A percentile compares a stretch with the other conserved stretches of the same genome.
phyloP scores from a whole-genome alignment of 2,113 vertebrate genomes.

The Dendrocopos noguchii region DNA sequence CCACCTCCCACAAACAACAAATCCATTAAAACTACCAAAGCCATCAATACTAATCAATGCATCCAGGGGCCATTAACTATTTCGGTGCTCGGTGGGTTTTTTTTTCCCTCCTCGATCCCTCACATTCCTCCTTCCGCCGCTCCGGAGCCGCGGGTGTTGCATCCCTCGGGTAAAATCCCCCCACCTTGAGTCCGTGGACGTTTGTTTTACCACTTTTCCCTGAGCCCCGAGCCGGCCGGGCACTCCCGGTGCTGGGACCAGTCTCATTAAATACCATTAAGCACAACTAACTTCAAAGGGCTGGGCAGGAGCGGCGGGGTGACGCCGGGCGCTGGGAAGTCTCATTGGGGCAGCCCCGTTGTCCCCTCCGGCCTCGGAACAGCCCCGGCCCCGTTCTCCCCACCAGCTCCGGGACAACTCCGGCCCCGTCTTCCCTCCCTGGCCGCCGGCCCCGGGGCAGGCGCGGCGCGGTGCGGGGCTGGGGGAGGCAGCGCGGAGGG shows the following conservation, averaged over 20 bases:
- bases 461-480: neutral
- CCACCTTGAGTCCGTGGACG: accelerated
- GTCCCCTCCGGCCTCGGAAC: neutral
- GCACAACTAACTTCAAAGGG: conserved; percentile 26
- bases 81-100: neutral
- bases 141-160: neutral
- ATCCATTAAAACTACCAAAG: conserved; percentile 85
- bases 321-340: neutral
- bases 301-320: neutral
- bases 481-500: neutral
- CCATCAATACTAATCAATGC: conserved; percentile 87
- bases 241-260: neutral
- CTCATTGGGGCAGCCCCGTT: neutral
- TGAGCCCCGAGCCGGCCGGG: neutral
- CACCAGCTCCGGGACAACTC: neutral
- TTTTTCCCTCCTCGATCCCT: neutral
- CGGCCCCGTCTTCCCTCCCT: neutral
- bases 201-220: neutral
- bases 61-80: conserved; percentile 63
- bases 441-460: neutral
- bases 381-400: neutral
- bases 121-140: neutral
- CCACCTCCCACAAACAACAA: conserved; percentile 75
- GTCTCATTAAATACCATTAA: neutral
- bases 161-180: neutral